Conservation (phyloP, 2,113 vertebrate genomes). For the Enhydra lutris region DNA sequence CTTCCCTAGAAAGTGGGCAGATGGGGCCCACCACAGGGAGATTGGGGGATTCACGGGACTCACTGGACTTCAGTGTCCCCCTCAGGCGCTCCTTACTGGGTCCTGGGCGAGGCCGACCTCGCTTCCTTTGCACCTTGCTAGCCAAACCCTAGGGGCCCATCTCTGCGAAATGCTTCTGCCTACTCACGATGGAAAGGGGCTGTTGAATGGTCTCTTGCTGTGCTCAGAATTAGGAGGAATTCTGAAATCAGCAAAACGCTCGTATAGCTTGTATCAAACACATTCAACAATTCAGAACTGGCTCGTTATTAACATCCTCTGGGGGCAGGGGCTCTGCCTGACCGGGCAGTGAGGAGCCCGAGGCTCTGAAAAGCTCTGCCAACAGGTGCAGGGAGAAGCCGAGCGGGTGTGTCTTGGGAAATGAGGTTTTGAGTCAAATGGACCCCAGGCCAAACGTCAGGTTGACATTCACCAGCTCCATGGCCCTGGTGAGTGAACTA, state of each 20-base stretch:
- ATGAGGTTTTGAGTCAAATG: neutral
- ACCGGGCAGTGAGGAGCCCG: neutral
- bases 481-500: rapidly evolving
- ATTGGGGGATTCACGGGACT: too few relatives aligned
- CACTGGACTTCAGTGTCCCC: neutral
- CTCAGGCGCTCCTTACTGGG: neutral
- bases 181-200: neutral
- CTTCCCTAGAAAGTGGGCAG: neutral
- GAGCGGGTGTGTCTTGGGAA: neutral
- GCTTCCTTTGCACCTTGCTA: neutral
- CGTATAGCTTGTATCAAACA: neutral
- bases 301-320: rapidly evolving
- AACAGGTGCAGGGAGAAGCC: neutral
- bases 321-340: rapidly evolving
- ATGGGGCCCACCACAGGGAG: rapidly evolving
- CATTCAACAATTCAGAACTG: rapidly evolving
- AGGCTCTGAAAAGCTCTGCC: neutral
- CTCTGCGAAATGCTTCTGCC: too few relatives aligned
- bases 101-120: neutral
- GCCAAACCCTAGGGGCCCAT: too few relatives aligned
- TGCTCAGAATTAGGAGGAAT: neutral
- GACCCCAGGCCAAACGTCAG: neutral
- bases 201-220: too few relatives aligned
- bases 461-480: neutral
- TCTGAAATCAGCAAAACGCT: neutral